These are phyloP conservation scores for Lepidonotus clava DNA, from an alignment of 2,888 invertebrate species.

Conservation along the genomic window DNA sequence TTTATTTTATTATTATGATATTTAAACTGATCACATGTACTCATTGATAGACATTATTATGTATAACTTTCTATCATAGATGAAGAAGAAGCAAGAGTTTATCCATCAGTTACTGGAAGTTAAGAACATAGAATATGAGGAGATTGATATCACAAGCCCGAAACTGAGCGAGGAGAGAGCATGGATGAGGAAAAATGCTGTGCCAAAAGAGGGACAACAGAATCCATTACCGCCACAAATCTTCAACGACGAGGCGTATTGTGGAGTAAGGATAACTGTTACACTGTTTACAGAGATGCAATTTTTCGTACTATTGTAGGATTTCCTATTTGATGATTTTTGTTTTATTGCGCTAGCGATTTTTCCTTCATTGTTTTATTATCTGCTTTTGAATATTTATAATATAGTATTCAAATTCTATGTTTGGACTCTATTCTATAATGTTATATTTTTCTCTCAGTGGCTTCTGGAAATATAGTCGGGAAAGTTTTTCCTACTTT, in stretches of 20 bases:
- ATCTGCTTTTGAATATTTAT: too few species aligned
- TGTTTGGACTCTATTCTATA: too few species aligned
- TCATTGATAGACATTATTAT: not conserved
- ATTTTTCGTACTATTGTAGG: not conserved
- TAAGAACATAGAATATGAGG: conserved; percentile 92
- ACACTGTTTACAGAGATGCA: not conserved
- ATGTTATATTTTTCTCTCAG: too few species aligned
- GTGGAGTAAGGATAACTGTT: conserved; percentile 89
- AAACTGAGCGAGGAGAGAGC: conserved; percentile 93
- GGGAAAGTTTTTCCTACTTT: too few species aligned
- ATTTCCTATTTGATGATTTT: too few species aligned
- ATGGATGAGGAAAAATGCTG: conserved; percentile 92
- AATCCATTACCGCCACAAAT: conserved; percentile 90
- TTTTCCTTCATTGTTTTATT: too few species aligned
- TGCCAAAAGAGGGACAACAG: conserved; percentile 69
- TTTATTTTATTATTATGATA: not conserved
- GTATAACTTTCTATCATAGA: conserved; percentile 83
- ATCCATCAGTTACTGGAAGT: conserved; percentile 96
- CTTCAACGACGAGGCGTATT: conserved; percentile 92
- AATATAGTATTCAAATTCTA: too few species aligned
- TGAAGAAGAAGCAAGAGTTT: conserved; percentile 96
- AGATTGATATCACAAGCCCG: conserved; percentile 96
- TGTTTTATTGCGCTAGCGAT: too few species aligned
- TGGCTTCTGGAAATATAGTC: too few species aligned
- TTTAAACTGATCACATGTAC: not conserved